phyloP scores from a whole-genome alignment of 64 coral and sea anemone species.

The Montipora efflorescens region DNA sequence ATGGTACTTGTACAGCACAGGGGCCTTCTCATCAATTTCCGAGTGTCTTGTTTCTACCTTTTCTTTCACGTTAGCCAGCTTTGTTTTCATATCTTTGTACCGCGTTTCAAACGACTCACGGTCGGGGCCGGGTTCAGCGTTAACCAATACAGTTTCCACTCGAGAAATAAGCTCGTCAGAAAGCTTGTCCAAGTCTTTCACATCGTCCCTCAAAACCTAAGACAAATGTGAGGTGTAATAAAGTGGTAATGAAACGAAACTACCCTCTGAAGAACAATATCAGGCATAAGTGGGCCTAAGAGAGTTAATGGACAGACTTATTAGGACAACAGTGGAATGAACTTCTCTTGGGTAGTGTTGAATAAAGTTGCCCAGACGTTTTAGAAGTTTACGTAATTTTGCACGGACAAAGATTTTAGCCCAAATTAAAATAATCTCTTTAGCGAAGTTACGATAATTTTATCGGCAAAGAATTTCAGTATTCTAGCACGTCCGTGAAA shows the following conservation, averaged over 20 bases:
- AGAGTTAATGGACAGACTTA: no score
- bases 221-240: not conserved
- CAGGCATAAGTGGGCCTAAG: no score
- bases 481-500: no score
- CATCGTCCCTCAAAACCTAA: slow-evolving; percentile 89
- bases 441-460: not conserved
- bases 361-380: no score
- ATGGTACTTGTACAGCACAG: slow-evolving; percentile 75
- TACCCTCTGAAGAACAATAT: no score
- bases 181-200: slow-evolving; percentile 80
- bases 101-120: slow-evolving; percentile 71
- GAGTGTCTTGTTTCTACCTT: slow-evolving; percentile 67
- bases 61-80: slow-evolving; percentile 70
- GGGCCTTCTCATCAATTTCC: slow-evolving; percentile 72
- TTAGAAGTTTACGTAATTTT: no score
- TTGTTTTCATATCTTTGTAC: slow-evolving; percentile 81
- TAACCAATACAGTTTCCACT: slow-evolving; percentile 77
- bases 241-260: no score
- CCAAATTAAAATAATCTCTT: no score
- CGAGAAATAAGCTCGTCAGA: slow-evolving; percentile 83
- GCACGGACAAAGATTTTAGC: no score
- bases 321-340: no score
- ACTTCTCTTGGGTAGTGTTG: no score
- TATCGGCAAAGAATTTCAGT: no score
- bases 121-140: slow-evolving; percentile 83